Conservation (phyloP, 2,888 invertebrate genomes). For the Parochlus steinenii region DNA sequence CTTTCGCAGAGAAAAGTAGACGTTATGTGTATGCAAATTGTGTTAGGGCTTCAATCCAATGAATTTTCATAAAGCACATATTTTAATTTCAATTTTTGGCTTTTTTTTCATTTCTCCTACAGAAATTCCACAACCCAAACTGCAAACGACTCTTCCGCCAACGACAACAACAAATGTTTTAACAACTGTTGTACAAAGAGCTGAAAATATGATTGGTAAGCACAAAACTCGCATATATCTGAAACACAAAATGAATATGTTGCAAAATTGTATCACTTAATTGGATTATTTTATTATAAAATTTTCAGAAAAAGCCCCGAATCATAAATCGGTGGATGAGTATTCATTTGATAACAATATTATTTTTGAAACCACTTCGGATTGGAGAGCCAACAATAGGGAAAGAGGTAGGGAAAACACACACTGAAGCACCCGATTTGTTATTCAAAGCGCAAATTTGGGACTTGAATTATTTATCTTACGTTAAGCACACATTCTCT, state of each 20-base stretch:
- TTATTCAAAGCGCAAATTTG: no score
- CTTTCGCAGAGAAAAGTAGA: background rate
- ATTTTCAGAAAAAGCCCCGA: constrained; percentile 13
- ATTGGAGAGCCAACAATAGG: constrained; percentile 25
- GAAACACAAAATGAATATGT: no score
- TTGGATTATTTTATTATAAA: no score
- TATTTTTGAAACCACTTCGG: constrained; percentile 27
- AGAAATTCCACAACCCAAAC: constrained; percentile 31
- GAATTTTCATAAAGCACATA: background rate
- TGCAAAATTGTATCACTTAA: no score
- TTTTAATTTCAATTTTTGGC: no score
- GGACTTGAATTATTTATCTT: no score
- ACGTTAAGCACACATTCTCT: no score
- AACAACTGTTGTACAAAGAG: constrained; percentile 4
- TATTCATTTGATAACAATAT: constrained; percentile 24
- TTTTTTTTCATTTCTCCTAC: constrained; percentile 13
- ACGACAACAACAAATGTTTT: constrained; percentile 16
- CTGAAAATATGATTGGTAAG: constrained; percentile 12
- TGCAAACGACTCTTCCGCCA: constrained; percentile 28
- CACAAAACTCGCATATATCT: no score
- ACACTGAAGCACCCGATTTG: no score
- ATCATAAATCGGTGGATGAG: constrained; percentile 22
- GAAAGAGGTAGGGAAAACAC: no score
- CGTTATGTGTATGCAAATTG: constrained; percentile 3
- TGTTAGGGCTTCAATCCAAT: background rate